A percentile compares a stretch with the other conserved stretches of the same genome.
Evolutionary conservation across 2,888 invertebrate genomes (phyloP).

Genomic region (Andrena praecox): DNA sequence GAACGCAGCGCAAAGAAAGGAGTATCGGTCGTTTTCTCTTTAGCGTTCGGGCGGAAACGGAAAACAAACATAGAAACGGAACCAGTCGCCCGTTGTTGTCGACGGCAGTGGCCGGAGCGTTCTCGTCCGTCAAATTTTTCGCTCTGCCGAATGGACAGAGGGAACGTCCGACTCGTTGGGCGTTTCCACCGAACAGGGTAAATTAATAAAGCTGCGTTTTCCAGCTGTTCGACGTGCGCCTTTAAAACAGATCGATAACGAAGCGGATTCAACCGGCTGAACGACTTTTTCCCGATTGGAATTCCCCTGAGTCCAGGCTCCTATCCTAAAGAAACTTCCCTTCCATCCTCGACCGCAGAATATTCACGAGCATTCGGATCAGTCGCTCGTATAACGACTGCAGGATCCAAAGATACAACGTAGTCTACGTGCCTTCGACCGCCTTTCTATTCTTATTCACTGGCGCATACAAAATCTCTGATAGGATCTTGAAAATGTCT

Average conservation of each 20-base stretch:
- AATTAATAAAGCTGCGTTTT: slow-evolving; percentile 3
- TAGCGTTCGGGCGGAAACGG: background rate
- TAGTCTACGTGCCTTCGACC: background rate
- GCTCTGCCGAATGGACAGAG: background rate
- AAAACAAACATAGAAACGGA: background rate
- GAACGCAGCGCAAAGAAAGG: background rate
- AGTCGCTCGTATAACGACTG: slow-evolving; percentile 7
- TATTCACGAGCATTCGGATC: slow-evolving; percentile 3
- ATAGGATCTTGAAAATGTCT: slow-evolving; percentile 33
- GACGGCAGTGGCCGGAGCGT: background rate
- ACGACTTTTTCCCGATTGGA: background rate
- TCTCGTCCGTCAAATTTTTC: slow-evolving; percentile 13
- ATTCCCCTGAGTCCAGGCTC: background rate
- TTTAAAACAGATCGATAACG: background rate
- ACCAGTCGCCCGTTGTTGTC: background rate
- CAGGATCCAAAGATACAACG: slow-evolving; percentile 11
- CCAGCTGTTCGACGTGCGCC: background rate
- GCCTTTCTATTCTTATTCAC: slow-evolving; percentile 24
- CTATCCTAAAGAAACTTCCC: background rate
- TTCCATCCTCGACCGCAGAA: background rate
- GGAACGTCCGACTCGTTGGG: background rate
- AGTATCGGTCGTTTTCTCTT: background rate
- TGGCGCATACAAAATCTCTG: slow-evolving; percentile 23
- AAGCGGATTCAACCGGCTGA: background rate
- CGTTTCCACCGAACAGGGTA: background rate